Conservation (phyloP, 2,888 invertebrate species). For the Erebia epiphron region DNA sequence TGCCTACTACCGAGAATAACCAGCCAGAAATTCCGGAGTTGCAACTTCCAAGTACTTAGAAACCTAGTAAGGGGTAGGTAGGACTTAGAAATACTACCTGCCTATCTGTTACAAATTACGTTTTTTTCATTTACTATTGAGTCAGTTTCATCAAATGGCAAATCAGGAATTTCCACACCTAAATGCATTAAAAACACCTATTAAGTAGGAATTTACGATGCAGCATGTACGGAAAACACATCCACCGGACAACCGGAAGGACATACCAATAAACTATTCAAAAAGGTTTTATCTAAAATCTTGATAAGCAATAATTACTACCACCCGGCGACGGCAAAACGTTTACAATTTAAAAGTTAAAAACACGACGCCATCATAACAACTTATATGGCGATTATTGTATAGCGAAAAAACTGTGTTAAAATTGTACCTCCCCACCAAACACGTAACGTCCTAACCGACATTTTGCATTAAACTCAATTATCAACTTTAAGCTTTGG, state of each 20-base stretch:
- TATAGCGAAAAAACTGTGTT: slow-evolving; percentile 64
- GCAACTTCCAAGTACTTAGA: too few species aligned
- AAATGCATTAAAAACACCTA: slow-evolving; percentile 3
- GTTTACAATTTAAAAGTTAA: slow-evolving; percentile 66
- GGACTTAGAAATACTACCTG: too few species aligned
- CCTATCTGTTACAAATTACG: too few species aligned
- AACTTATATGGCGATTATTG: slow-evolving; percentile 66
- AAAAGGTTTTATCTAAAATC: slow-evolving; percentile 73
- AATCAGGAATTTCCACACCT: slow-evolving; percentile 1
- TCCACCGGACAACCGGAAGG: slow-evolving; percentile 56
- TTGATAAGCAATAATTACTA: slow-evolving; percentile 76
- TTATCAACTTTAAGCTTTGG: slow-evolving; percentile 19
- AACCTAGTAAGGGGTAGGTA: too few species aligned
- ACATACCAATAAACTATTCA: slow-evolving; percentile 67
- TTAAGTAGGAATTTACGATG: slow-evolving; percentile 15
- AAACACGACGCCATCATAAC: slow-evolving; percentile 64
- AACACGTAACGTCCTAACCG: slow-evolving; percentile 45
- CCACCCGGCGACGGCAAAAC: slow-evolving; percentile 65
- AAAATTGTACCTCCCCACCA: slow-evolving; percentile 60
- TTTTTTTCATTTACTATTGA: too few species aligned
- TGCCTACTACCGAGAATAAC: too few species aligned
- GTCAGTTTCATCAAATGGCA: neutral
- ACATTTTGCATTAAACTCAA: slow-evolving; percentile 8
- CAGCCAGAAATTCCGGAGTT: too few species aligned
- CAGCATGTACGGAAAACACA: slow-evolving; percentile 29